Percentiles rank a stretch among this genome's conserved stretches.
Conservation (phyloP, 2,888 invertebrate genomes). For the Torymus texanus region DNA sequence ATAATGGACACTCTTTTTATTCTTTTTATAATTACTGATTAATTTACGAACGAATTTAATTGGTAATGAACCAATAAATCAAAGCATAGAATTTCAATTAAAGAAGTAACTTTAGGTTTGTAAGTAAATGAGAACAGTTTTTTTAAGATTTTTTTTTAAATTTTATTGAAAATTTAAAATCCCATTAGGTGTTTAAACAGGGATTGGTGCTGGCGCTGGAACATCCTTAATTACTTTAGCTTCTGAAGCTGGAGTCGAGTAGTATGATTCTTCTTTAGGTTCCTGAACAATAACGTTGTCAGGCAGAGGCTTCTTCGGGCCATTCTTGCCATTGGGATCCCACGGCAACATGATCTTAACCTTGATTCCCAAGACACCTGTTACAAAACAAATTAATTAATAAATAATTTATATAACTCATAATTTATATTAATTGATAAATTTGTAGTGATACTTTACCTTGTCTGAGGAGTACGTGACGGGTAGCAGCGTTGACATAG, state of each 20-base stretch:
- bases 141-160: slow-evolving; percentile 44
- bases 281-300: slow-evolving; percentile 98
- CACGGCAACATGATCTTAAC: slow-evolving; percentile 99
- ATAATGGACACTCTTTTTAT: no score
- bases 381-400: slow-evolving; percentile 37
- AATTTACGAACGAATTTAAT: background rate
- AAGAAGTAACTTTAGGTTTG: background rate
- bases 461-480: slow-evolving; percentile 98
- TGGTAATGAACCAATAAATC: background rate
- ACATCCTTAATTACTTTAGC: slow-evolving; percentile 80
- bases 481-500: slow-evolving; percentile 98
- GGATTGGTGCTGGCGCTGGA: slow-evolving; percentile 35
- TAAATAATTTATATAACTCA: background rate
- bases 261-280: slow-evolving; percentile 94
- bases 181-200: slow-evolving; percentile 61
- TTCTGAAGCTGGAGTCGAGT: slow-evolving; percentile 84
- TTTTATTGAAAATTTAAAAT: slow-evolving; percentile 53
- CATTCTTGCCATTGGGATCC: slow-evolving; percentile 97
- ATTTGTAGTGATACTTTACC: slow-evolving; percentile 77
- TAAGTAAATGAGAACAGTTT: slow-evolving; percentile 19
- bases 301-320: slow-evolving; percentile 97
- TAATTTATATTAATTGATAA: background rate
- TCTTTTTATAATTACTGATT: no score
- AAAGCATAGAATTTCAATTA: background rate
- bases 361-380: slow-evolving; percentile 81